Evolutionary conservation across 2,797 vertebrate genomes (phyloP), one percentile per base, ranked within the genome.

Genomic region (Sebastes diaconus): DNA sequence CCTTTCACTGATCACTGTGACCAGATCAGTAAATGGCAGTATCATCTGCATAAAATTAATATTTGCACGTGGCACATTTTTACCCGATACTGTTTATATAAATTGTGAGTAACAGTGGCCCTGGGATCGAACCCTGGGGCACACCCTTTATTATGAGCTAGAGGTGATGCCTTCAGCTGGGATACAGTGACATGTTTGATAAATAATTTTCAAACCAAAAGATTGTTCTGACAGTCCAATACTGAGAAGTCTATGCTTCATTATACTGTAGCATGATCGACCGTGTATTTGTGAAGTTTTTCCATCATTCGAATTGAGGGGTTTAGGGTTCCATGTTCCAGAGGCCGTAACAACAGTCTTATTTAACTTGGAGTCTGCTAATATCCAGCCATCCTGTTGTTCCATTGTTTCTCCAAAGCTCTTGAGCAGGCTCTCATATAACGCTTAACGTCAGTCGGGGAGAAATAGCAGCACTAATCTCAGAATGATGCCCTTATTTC

Each of bases 401-500:
- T 90, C 70, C 70, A 86, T 75, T 82, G 70, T 86, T 87, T 22
- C 83, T 77, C 77, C 61, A 81, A 88, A 92, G 79, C 81, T 85
- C 82, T 83, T 79, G 79, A 83, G 82, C 93, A 93, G 87, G 75
- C 81, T 8, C 86, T 87, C 78, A 34, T 87, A 86, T 92, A 90
- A 88, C 2, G 13, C 77, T 87, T 80, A 91, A 88, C 87, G 86
- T 89, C 85, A 93, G 86, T 67, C 30, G 54, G 79, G 85, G 86
- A 87, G 88, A 89, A 92, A 91, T 89, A 86, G 90, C 83, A 83
- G 79, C 92, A 91, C 90, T 94, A 93, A 95, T 94, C 89, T 93
- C 89, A 93, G 93, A 95, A 95, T 95, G 94, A 95, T 95, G 90
- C 91, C 89, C 93, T 95, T 96, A 95, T 95, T 95, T 96, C 94